Conservation (phyloP, 2,797 vertebrate genomes). For the Pseudomugil tenellus region DNA sequence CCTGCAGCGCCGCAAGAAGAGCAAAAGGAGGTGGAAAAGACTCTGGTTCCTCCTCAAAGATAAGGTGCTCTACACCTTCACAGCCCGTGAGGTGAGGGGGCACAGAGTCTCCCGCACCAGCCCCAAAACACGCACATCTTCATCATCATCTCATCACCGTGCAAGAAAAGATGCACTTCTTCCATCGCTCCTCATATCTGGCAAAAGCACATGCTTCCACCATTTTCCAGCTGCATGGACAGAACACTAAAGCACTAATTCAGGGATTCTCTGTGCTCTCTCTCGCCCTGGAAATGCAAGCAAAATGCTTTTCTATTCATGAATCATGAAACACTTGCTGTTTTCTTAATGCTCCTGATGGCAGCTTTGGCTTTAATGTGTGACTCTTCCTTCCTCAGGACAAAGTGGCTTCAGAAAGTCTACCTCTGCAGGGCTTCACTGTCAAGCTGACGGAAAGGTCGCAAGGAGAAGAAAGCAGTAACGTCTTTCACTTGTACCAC, state of each 20-base stretch:
- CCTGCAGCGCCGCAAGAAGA: constrained; percentile 91
- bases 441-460: constrained; percentile 88
- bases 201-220: constrained; percentile 11
- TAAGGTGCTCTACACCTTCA: constrained; percentile 99
- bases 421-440: constrained; percentile 94
- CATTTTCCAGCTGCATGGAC: constrained; percentile 14
- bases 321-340: constrained; percentile 12
- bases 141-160: background rate
- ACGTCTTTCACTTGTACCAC: constrained; percentile 94
- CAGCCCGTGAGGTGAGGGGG: constrained; percentile 90
- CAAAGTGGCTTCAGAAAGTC: constrained; percentile 92
- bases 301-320: constrained; percentile 22
- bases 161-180: constrained; percentile 4
- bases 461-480: constrained; percentile 84
- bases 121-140: constrained; percentile 57
- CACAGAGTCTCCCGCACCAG: constrained; percentile 84
- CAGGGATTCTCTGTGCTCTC: constrained; percentile 76
- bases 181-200: constrained; percentile 24
- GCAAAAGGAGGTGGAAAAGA: constrained; percentile 96
- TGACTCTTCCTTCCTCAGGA: constrained; percentile 81
- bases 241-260: constrained; percentile 33
- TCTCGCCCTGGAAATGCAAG: constrained; percentile 38
- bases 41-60: constrained; percentile 99
- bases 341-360: constrained; percentile 4
- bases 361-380: constrained; percentile 9